Percentiles rank a stretch among this genome's conserved stretches.
These are phyloP conservation scores for Nasonia longicornis DNA, from an alignment of 1,140 invertebrate genomes.

Conservation along the genomic window DNA sequence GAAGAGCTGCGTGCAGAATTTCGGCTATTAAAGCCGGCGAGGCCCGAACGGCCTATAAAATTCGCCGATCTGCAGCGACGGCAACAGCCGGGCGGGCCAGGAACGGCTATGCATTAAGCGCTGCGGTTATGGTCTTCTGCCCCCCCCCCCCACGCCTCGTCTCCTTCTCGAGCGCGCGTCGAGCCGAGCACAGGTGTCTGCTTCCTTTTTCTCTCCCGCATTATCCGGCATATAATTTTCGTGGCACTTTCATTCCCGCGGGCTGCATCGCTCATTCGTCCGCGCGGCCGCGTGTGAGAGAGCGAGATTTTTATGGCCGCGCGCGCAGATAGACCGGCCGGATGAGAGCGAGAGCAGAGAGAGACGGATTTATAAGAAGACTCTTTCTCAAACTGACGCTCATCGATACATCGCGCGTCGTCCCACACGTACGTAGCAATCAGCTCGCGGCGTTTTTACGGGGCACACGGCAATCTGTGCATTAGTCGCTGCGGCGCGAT, in stretches of 20 bases:
- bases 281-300: not conserved
- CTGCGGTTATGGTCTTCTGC: conserved; percentile 57
- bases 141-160: not conserved
- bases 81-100: not conserved
- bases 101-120: conserved; percentile 59
- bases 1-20: conserved; percentile 52
- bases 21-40: conserved; percentile 65
- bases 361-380: not conserved
- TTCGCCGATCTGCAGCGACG: conserved; percentile 59
- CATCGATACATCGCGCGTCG: no score
- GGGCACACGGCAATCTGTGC: no score
- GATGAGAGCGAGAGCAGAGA: not conserved
- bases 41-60: conserved; percentile 69
- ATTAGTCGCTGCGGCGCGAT: no score
- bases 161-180: conserved; percentile 13
- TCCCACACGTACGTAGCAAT: no score
- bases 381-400: no score
- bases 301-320: not conserved
- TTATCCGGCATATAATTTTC: conserved; percentile 47
- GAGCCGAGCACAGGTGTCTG: not conserved
- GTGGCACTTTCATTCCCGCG: conserved; percentile 43
- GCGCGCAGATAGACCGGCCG: conserved; percentile 17
- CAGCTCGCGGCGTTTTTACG: no score
- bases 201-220: conserved; percentile 35
- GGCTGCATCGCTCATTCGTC: conserved; percentile 4